These are phyloP conservation scores for Camponotus vicinus DNA, from an alignment of 1,140 invertebrate species.

Conservation along the genomic window DNA sequence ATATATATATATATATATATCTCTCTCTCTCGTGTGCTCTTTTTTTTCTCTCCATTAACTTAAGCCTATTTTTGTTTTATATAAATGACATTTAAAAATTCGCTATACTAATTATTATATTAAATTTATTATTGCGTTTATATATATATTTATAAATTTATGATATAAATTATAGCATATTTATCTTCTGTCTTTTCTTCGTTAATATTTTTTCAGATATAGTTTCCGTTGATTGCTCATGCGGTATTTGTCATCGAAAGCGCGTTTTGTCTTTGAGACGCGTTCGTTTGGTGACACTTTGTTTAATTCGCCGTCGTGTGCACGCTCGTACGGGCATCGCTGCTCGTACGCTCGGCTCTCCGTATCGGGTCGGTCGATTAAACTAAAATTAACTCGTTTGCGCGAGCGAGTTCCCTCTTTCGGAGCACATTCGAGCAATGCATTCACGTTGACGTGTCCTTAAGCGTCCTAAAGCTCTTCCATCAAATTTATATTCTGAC, in stretches of 20 bases:
- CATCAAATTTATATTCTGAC: neutral
- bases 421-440: slow-evolving; percentile 37
- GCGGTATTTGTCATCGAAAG: slow-evolving; percentile 15
- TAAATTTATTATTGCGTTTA: neutral
- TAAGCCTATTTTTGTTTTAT: neutral
- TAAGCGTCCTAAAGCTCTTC: neutral
- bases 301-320: slow-evolving; percentile 39
- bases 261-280: slow-evolving; percentile 27
- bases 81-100: slow-evolving; percentile 12
- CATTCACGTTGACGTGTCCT: slow-evolving; percentile 48
- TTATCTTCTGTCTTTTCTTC: neutral
- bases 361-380: slow-evolving; percentile 77
- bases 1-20: too few relatives aligned
- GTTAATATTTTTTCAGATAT: neutral
- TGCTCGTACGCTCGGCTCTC: slow-evolving; percentile 61
- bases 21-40: neutral
- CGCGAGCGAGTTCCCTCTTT: slow-evolving; percentile 70
- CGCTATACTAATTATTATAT: neutral
- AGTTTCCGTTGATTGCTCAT: neutral
- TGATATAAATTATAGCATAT: slow-evolving; percentile 9
- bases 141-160: neutral
- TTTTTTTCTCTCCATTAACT: neutral
- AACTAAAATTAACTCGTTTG: slow-evolving; percentile 78
- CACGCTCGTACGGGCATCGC: slow-evolving; percentile 54
- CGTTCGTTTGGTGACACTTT: slow-evolving; percentile 39